Base-by-base conservation (phyloP, 2,888 invertebrate species). In the Hydrotaea diabolus region DNA sequence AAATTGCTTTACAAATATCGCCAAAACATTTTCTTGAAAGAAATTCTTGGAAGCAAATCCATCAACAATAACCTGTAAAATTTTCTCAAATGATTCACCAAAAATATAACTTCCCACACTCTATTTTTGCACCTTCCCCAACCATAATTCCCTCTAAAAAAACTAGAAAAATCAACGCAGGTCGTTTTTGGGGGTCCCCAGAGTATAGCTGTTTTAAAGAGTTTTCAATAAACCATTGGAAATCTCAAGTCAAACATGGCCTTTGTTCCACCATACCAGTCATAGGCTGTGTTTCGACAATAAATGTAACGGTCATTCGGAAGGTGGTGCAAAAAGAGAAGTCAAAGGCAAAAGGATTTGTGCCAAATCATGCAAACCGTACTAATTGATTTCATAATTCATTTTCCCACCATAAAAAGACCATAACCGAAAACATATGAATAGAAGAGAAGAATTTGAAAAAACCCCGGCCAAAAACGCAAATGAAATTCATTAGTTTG, bases 401-500 rank as follows among this genome's bases (percentile, higher is more conserved):
- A n/a, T 62, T 74, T 74, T 82, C 64, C 73, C 77, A 84, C 72
- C 75, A 64, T 64, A 23, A 39, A 17, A 69, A n/a, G n/a, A 77
- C 55, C 59, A 64, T 21, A 53, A 23, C 17, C 39, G 21, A 21
- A 11, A 49, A 43, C 76, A 59, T 17, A 39, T 80, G 66, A 46
- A 15, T 21, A 23, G 39, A 53, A 31, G 39, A 17, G 17, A 13
- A n/a, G 15, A n/a, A n/a, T n/a, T n/a, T n/a, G 46, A 3, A 17
- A 36, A 55, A 13, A 26, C 46, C n/a, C n/a, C n/a, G 2, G 46
- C 31, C 36, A 43, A 31, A 78, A 79, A 82, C 73, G 76, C 71
- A 79, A 84, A 82, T 82, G 39, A 82, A 74, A 79, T 85, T 85
- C 85, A 85, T 85, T 85, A 85, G 79, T 85, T 82, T 85, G 82